Evolutionary conservation across 2,888 invertebrate genomes (phyloP).

Genomic region (Coleophora flavipennella): DNA sequence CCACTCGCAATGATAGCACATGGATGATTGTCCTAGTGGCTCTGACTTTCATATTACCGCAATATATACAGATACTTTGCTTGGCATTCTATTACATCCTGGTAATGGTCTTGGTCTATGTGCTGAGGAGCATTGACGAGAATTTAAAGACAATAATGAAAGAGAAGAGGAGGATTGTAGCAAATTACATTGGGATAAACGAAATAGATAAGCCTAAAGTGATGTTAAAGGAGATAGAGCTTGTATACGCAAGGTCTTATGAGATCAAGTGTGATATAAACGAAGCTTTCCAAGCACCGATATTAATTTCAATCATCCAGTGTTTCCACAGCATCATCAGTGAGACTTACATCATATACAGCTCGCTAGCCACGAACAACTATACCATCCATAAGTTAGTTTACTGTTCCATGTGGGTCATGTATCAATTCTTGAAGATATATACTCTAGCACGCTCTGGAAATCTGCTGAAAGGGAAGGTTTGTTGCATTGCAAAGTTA

Average conservation of each 20-base stretch:
- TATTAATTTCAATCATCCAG: conserved; percentile 40
- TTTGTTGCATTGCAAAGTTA: conserved; percentile 13
- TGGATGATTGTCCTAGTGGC: conserved; percentile 45
- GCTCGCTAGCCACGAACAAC: conserved; percentile 42
- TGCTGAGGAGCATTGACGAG: conserved; percentile 32
- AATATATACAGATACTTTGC: conserved; percentile 40
- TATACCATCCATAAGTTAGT: conserved; percentile 42
- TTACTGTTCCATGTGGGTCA: too few relatives aligned
- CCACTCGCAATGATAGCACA: conserved; percentile 26
- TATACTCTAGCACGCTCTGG: conserved; percentile 39
- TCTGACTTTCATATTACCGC: conserved; percentile 39
- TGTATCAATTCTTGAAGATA: conserved; percentile 48
- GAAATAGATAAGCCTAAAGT: conserved; percentile 20
- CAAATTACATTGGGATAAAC: conserved; percentile 14
- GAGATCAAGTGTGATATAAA: conserved; percentile 40
- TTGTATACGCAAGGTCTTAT: conserved; percentile 33
- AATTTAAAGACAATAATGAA: conserved; percentile 20
- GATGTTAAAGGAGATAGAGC: conserved; percentile 35
- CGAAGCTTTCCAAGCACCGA: conserved; percentile 38
- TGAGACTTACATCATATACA: conserved; percentile 44
- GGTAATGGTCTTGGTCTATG: conserved; percentile 30
- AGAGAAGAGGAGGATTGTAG: conserved; percentile 10
- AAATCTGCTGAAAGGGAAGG: conserved; percentile 35
- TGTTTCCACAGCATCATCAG: conserved; percentile 52
- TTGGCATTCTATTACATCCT: conserved; percentile 39